Evolutionary conservation across 2,888 invertebrate genomes (phyloP).

Genomic region (Lumbricus terrestris): DNA sequence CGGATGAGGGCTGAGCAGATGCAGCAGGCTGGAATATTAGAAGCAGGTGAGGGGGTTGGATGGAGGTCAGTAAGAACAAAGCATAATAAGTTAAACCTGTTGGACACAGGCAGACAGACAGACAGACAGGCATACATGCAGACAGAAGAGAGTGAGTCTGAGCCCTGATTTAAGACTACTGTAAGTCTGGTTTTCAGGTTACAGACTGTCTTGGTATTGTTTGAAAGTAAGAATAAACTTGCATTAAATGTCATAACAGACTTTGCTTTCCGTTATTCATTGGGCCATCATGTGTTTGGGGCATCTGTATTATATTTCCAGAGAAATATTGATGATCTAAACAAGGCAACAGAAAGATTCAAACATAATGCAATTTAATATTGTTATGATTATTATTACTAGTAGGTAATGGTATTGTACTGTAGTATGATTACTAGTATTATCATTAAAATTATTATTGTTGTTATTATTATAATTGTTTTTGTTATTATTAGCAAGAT

Average conservation of each 20-base stretch:
- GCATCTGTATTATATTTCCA: neutral
- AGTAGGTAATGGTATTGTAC: no score
- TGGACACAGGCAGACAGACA: neutral
- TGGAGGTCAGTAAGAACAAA: neutral
- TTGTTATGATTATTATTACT: no score
- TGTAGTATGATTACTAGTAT: neutral
- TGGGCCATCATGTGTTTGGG: neutral
- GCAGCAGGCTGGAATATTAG: neutral
- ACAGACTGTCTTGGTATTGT: neutral
- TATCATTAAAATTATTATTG: neutral
- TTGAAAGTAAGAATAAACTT: conserved; percentile 3
- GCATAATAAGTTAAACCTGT: conserved; percentile 3
- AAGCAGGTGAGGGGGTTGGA: neutral
- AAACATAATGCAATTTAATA: neutral
- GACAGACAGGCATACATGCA: neutral
- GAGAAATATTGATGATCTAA: neutral
- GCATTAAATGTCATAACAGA: neutral
- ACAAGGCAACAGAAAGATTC: no score
- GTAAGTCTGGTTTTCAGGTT: neutral
- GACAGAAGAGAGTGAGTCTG: neutral
- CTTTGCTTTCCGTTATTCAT: neutral
- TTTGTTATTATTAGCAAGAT: neutral
- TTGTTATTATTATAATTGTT: neutral
- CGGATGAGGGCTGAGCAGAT: neutral
- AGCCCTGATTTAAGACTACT: neutral